Percentiles rank a stretch among this genome's conserved stretches.
Conservation (phyloP, 2,113 vertebrate genomes). For the Brachyistius frenatus region DNA sequence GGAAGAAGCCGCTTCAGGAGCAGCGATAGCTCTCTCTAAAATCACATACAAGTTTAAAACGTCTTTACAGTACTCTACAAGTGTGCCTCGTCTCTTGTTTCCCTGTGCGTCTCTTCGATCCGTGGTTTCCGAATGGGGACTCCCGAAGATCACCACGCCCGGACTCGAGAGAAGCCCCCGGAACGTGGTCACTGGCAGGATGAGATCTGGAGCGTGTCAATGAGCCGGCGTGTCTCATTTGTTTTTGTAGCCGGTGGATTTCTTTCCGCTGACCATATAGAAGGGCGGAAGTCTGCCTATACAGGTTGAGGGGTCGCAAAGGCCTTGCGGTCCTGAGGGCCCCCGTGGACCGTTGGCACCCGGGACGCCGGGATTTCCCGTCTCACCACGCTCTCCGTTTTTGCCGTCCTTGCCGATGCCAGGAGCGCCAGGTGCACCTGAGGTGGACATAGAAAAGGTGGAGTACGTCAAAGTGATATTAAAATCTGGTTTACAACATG, state of each 20-base stretch:
- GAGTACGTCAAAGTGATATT: neutral
- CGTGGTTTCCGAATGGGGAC: slow-evolving; percentile 41
- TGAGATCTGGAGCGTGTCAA: slow-evolving; percentile 61
- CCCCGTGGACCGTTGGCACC: slow-evolving; percentile 80
- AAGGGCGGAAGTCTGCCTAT: slow-evolving; percentile 77
- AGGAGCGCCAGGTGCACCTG: slow-evolving; percentile 78
- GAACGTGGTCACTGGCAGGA: slow-evolving; percentile 38
- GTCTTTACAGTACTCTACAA: slow-evolving; percentile 77
- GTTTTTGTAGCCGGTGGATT: slow-evolving; percentile 78
- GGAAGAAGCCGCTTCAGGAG: slow-evolving; percentile 41
- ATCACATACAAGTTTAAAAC: slow-evolving; percentile 57
- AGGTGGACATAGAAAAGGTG: neutral
- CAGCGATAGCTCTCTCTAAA: slow-evolving; percentile 51
- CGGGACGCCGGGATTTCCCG: slow-evolving; percentile 77
- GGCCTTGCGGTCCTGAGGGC: slow-evolving; percentile 77
- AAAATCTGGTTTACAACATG: no score
- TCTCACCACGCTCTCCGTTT: slow-evolving; percentile 78
- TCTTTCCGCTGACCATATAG: slow-evolving; percentile 83
- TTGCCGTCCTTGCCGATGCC: slow-evolving; percentile 83
- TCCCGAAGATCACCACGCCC: slow-evolving; percentile 51
- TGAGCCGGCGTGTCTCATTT: slow-evolving; percentile 66
- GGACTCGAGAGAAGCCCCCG: slow-evolving; percentile 30
- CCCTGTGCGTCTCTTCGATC: slow-evolving; percentile 48
- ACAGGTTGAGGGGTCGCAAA: slow-evolving; percentile 87
- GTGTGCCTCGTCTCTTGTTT: slow-evolving; percentile 60